These are phyloP conservation scores for Sebastes umbrosus DNA, from an alignment of 2,797 vertebrate species.

Conservation along the genomic window DNA sequence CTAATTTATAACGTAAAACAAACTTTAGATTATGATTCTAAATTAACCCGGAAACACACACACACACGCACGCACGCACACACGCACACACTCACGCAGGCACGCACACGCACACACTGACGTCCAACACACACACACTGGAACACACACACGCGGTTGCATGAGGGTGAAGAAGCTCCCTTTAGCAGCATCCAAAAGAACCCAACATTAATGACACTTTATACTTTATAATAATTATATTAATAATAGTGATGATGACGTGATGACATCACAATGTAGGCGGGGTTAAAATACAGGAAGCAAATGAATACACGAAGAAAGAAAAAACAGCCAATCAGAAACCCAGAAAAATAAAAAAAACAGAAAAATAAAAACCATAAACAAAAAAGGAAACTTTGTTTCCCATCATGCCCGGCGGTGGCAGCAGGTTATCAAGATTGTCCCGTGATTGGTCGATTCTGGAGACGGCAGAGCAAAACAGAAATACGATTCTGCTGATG, in stretches of 20 bases:
- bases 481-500: not conserved
- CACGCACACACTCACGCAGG: not conserved
- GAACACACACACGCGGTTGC: conserved; percentile 4
- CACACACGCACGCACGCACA: too few species aligned
- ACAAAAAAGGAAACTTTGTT: conserved; percentile 10
- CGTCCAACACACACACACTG: not conserved
- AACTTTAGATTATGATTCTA: conserved; percentile 36
- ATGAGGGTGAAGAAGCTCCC: conserved; percentile 32
- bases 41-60: conserved; percentile 13
- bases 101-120: not conserved
- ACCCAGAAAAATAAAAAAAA: conserved; percentile 1
- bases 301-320: conserved; percentile 14
- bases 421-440: conserved; percentile 60
- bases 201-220: conserved; percentile 29
- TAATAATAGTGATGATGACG: conserved; percentile 23
- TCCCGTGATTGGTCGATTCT: conserved; percentile 54
- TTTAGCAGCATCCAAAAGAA: conserved; percentile 62
- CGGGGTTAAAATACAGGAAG: conserved; percentile 50
- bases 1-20: conserved; percentile 42
- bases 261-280: conserved; percentile 53
- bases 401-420: conserved; percentile 47
- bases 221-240: conserved; percentile 30
- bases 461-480: conserved; percentile 23
- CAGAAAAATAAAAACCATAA: not conserved
- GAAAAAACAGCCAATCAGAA: conserved; percentile 54